phyloP scores from a whole-genome alignment of 1,140 invertebrate species.

The Diorhabda sublineata region DNA sequence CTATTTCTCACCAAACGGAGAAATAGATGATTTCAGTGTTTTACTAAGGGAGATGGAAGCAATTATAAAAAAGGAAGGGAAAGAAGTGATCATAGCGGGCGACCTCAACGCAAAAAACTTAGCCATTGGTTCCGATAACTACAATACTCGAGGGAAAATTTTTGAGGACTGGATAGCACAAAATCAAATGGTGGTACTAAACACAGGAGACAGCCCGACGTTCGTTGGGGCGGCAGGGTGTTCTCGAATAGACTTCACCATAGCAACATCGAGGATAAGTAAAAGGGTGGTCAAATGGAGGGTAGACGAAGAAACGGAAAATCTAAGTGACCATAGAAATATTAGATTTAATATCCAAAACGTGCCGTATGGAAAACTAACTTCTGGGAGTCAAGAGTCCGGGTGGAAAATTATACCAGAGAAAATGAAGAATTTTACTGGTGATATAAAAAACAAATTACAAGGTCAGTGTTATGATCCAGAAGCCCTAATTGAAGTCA shows the following conservation, averaged over 20 bases:
- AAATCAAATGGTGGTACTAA: neutral
- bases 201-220: neutral
- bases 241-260: neutral
- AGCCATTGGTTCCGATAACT: neutral
- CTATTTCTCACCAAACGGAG: neutral
- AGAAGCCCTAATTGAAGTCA: no score
- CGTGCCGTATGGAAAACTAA: no score
- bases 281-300: neutral
- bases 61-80: neutral
- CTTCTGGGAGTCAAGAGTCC: no score
- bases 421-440: no score
- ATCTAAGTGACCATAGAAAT: no score
- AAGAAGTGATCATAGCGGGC: neutral
- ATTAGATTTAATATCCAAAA: no score
- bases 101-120: neutral
- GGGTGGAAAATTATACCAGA: no score
- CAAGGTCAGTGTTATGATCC: no score
- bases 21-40: neutral
- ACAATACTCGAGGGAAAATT: neutral
- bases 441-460: no score
- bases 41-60: neutral
- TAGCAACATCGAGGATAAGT: neutral
- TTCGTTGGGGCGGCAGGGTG: neutral
- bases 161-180: constrained; percentile 1
- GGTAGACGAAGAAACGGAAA: neutral